Evolutionary conservation across 2,888 invertebrate species (phyloP), one percentile per base, ranked within the genome.

Genomic region (Hemistola chrysoprasaria): DNA sequence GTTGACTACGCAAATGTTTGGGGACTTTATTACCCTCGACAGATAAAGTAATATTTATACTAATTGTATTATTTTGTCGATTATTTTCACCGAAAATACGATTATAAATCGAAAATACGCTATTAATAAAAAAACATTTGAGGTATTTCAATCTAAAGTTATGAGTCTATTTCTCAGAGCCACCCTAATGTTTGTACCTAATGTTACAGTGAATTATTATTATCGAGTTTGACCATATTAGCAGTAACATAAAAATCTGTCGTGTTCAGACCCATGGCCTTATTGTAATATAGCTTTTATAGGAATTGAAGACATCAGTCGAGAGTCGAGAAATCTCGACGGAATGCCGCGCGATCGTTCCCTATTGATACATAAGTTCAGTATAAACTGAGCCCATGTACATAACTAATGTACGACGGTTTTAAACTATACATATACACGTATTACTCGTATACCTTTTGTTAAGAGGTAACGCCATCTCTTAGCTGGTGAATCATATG

Each of bases 321-420:
- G 47, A 40, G 47, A 40, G 50, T 50, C 56, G 47, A 40, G 47
- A 40, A 49, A 46, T 47, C 57, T 64, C 65, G 58, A 51, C 46
- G 42, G 64, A 74, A 71, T 71, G 77, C 68, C 78, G 67, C 73
- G 78, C 71, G 73, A 65, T 69, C 59, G 62, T 60, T 59, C 68
- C 73, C 75, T 80, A 75, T 72, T 67, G 65, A 79, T 77, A 75
- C 51, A n/a, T n/a, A n/a, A 16, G 78, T 78, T 80, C 76, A 66
- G 77, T 72, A 54, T 41, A 53, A 52, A 64, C 79, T 74, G 82
- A 70, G 71, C 73, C 75, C 68, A 64, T 82, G 84, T 85, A 82
- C 81, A 84, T 83, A 81, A 40, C 26, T 24, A 45, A 74, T 78
- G 80, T 80, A 77, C 82, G 71, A 71, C 66, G 69, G 66, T 83